A percentile compares a stretch with the other conserved stretches of the same genome.
Evolutionary conservation across 2,113 vertebrate species (phyloP).

Genomic region (Piaya cayana): DNA sequence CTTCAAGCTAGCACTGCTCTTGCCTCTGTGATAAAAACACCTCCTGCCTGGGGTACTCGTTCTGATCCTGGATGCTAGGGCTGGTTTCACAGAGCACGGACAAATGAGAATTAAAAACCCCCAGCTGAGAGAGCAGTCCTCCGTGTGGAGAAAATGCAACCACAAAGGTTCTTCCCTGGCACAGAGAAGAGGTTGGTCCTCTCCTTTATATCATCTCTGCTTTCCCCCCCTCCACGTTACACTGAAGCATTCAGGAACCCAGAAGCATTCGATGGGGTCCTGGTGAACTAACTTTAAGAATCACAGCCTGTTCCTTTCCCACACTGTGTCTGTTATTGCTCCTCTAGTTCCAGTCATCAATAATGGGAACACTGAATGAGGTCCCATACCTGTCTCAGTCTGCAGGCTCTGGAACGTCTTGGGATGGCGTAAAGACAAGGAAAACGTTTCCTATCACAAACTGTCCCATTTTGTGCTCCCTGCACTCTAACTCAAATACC

Average conservation of each 20-base stretch:
- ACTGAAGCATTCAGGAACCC: background rate
- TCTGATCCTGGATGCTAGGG: background rate
- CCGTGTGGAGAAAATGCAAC: background rate
- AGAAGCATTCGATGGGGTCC: background rate
- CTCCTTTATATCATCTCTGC: background rate
- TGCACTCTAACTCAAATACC: background rate
- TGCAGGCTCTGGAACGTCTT: background rate
- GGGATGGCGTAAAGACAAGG: background rate
- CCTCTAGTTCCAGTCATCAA: background rate
- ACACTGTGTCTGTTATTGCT: background rate
- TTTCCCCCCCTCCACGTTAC: fast-evolving
- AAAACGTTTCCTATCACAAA: background rate
- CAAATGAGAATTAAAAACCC: background rate
- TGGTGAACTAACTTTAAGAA: background rate
- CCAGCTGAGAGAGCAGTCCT: background rate
- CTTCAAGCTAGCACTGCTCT: background rate
- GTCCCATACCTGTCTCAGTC: background rate
- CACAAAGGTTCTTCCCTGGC: background rate
- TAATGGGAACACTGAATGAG: background rate
- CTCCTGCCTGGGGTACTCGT: background rate
- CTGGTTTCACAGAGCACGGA: background rate
- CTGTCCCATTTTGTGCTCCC: background rate
- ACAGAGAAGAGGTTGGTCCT: background rate
- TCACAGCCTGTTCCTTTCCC: background rate
- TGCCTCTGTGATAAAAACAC: background rate